Base-by-base conservation (phyloP, 2,113 vertebrate genomes). In the Pedionomus torquatus region DNA sequence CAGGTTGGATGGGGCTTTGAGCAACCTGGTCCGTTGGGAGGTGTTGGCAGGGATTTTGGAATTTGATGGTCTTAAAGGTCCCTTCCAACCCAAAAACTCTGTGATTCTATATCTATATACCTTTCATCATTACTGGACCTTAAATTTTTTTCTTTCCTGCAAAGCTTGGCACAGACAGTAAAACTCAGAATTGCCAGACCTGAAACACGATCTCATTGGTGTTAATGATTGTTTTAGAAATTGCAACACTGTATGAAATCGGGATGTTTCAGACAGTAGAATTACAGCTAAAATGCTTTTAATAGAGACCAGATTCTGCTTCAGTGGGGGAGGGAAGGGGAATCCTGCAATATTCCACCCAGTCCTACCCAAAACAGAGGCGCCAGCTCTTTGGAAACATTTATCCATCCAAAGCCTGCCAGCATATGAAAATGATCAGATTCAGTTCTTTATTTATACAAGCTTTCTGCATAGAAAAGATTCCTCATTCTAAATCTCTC, bases 381-480 rank as follows among this genome's bases (percentile, higher is more conserved):
- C 88, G 92, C 97, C 96, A 96, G 95, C 92, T 91, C 94, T 97
- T 97, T 95, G 97, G 98, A 98, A 97, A 95, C 83, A 79, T 96
- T 97, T 94, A 89, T 91, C 96, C 95, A 83, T 82, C 94, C 93
- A 93, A 96, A 98, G 95, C 95, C 97, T 98, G 97, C 97, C 91
- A 97, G 94, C 98, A 98, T 95, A 97, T 97, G 98, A 97, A 97
- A 97, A 93, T 81, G 93, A 97, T 97, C 97, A 97, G 75, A 91
- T 87, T 89, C 44, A 76, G 60, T 88, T 93, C 89, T 96, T 96
- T 97, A 78, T 96, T 94, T 97, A 95, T 64, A 87, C 71, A 93
- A 93, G 76, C 68, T 89, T 93, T 93, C 37, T 60, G 75, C 8
- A n/a, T 69, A 92, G 43, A 78, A 88, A 87, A 84, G 52, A 75